Conservation (phyloP, 2,113 vertebrate genomes). For the Parus major region DNA sequence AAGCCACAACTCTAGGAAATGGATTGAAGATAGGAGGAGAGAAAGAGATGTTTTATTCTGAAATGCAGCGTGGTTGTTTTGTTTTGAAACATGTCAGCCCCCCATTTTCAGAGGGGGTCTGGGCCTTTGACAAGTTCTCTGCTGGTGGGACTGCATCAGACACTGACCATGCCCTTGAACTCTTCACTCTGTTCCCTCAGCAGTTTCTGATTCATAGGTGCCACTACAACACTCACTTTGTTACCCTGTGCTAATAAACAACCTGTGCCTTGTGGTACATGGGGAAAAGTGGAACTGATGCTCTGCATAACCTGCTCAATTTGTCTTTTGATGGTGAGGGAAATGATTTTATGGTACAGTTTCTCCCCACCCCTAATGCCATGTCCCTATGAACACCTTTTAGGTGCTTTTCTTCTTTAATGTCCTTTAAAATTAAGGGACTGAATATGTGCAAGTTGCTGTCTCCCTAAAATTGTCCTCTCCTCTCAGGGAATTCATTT, state of each 20-base stretch:
- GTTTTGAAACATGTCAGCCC: not conserved
- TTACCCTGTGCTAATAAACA: not conserved
- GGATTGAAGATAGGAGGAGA: not conserved
- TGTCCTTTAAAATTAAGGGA: not conserved
- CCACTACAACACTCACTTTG: not conserved
- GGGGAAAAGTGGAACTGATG: not conserved
- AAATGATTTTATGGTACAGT: not conserved
- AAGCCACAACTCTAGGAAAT: not conserved
- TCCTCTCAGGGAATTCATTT: not conserved
- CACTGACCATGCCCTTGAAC: not conserved
- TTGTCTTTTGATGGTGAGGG: not conserved
- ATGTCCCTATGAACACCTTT: fast-evolving
- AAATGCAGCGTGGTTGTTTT: not conserved
- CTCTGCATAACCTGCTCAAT: not conserved
- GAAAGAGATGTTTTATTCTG: not conserved
- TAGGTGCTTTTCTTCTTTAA: not conserved
- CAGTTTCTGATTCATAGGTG: not conserved
- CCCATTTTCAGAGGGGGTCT: not conserved
- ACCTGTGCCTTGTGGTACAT: not conserved
- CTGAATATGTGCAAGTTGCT: not conserved
- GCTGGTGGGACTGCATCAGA: not conserved
- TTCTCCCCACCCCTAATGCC: not conserved
- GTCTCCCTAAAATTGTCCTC: not conserved
- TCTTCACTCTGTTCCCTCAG: not conserved
- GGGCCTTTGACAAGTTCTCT: not conserved